Conservation (phyloP, 2,888 invertebrate genomes). For the Drosophila setosimentum region DNA sequence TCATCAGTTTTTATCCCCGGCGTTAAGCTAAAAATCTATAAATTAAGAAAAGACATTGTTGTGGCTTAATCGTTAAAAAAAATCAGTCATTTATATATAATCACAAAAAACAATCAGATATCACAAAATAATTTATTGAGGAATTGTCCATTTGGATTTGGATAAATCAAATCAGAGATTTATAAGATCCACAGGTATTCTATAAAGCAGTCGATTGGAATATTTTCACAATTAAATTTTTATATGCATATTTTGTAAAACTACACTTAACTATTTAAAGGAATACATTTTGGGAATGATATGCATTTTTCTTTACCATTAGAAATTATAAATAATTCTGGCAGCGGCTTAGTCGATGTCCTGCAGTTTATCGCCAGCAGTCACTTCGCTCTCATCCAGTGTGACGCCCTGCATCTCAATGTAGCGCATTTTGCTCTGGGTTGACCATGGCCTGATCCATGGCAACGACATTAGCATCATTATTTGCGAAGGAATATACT, state of each 20-base stretch:
- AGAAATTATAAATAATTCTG: no score
- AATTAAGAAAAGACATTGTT: background rate
- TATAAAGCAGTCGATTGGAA: background rate
- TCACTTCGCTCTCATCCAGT: conserved; percentile 40
- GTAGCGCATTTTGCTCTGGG: conserved; percentile 26
- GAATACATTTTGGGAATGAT: conserved; percentile 12
- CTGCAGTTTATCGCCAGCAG: conserved; percentile 15
- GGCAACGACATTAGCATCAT: conserved; percentile 60
- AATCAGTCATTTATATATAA: background rate
- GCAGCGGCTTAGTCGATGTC: conserved; percentile 55
- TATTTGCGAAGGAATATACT: conserved; percentile 43
- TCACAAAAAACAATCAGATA: background rate
- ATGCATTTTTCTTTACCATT: background rate
- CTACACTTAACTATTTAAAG: conserved; percentile 11
- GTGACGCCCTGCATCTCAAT: conserved; percentile 46
- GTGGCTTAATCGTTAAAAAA: background rate
- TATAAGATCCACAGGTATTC: background rate
- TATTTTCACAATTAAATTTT: conserved; percentile 55
- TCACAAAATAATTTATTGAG: background rate
- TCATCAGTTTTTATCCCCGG: background rate
- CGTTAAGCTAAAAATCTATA: background rate
- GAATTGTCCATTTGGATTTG: background rate
- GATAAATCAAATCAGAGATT: background rate
- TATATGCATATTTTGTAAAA: conserved; percentile 27
- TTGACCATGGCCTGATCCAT: conserved; percentile 42